Conservation (phyloP, 1,140 invertebrate genomes). For the Lysiphlebus fabarum region DNA sequence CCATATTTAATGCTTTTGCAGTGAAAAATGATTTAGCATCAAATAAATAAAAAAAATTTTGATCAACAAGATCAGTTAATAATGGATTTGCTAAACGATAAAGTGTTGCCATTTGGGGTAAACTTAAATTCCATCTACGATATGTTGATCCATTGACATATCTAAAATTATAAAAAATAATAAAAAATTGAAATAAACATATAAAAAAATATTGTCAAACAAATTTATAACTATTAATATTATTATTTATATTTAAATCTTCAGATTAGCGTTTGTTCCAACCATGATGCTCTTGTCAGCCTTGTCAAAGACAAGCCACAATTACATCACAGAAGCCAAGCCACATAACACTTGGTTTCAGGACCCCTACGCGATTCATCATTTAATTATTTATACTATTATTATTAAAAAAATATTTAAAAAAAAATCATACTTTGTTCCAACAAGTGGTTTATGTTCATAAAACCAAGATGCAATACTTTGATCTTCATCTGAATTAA, state of each 20-base stretch:
- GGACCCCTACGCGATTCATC: conserved; percentile 71
- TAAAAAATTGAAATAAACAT: background rate
- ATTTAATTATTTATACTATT: conserved; percentile 34
- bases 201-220: conserved; percentile 12
- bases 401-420: conserved; percentile 13
- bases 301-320: conserved; percentile 44
- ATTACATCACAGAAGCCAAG: conserved; percentile 49
- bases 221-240: conserved; percentile 9
- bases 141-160: conserved; percentile 98
- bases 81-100: conserved; percentile 97
- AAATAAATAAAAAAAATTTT: conserved; percentile 99
- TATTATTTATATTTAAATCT: conserved; percentile 5
- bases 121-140: conserved; percentile 87
- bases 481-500: conserved; percentile 94
- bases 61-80: conserved; percentile 96
- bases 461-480: conserved; percentile 95
- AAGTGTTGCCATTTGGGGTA: conserved; percentile 96
- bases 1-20: conserved; percentile 98
- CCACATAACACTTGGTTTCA: conserved; percentile 63
- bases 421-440: conserved; percentile 65
- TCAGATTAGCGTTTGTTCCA: conserved; percentile 53
- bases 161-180: conserved; percentile 52
- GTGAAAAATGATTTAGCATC: conserved; percentile 99
- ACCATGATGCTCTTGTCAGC: conserved; percentile 31
- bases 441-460: conserved; percentile 94